Evolutionary conservation across 2,797 vertebrate genomes (phyloP), one percentile per base, ranked within the genome.

Genomic region (Halcyon badia): DNA sequence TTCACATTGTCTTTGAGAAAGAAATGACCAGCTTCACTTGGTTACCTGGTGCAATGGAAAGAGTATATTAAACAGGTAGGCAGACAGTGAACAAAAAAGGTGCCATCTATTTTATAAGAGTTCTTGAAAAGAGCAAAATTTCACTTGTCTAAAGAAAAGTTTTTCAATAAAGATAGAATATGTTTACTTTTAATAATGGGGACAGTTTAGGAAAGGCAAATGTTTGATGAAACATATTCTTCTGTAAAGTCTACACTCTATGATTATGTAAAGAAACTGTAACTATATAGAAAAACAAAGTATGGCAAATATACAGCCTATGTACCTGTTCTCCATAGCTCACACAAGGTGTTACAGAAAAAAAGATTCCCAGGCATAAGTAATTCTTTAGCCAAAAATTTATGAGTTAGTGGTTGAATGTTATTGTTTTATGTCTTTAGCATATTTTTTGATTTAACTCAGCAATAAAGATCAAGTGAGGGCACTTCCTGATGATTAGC

Each of bases 401-500:
- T 25, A 58, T 26, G 62, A 94, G 48, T 52, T 7, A n/a, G 41
- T 62, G 18, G 18, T 42, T 58, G 25, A 44, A 68, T 48, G 49
- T 33, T 69, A 86, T 56, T 4, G 1, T 49, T 91, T 78, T 85
- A 70, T 70, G 8, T 65, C 20, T 9, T 91, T n/a, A 39, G 14
- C 39, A n/a, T 79, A 52, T 28, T 94, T 96, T 96, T 94, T 90
- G 22, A 91, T 94, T 96, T 95, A 96, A 83, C n/a, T 60, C 31
- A 82, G 49, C 48, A 64, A 83, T 92, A 94, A 79, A 14, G 39
- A 95, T 91, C 80, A 83, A 85, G 35, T 82, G 16, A 42, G 54
- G 33, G 68, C 17, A 57, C 72, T 87, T 96, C 39, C 69, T 87
- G 21, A 68, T 92, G 61, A 97, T 95, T 78, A 95, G 42, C 79